These are phyloP conservation scores for Spodoptera picta DNA, from an alignment of 2,888 invertebrate species.

Conservation along the genomic window DNA sequence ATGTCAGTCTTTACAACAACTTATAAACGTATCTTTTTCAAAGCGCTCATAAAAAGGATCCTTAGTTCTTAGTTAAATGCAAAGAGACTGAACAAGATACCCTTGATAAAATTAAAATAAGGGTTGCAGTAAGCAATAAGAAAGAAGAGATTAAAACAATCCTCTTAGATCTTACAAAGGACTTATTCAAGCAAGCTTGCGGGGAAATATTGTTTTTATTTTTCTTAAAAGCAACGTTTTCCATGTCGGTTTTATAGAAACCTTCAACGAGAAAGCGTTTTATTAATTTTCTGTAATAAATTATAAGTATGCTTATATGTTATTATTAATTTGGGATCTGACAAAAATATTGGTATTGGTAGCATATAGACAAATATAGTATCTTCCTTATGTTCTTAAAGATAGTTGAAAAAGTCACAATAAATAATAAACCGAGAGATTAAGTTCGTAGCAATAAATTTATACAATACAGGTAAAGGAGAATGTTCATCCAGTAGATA, in stretches of 20 bases:
- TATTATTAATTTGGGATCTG: too few species aligned
- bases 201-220: background rate
- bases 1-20: conserved; percentile 20
- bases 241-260: background rate
- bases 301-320: too few species aligned
- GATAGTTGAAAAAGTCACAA: too few species aligned
- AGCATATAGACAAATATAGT: too few species aligned
- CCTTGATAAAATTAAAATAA: conserved; percentile 20
- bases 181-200: conserved; percentile 14
- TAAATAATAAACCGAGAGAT: too few species aligned
- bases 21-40: conserved; percentile 30
- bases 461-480: conserved; percentile 18
- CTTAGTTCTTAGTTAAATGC: conserved; percentile 20
- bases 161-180: conserved; percentile 11
- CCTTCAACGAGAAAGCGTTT: too few species aligned
- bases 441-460: too few species aligned
- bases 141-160: conserved; percentile 6
- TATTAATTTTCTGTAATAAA: too few species aligned
- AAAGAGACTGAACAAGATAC: conserved; percentile 18
- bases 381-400: too few species aligned
- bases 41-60: conserved; percentile 14
- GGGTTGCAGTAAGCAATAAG: conserved; percentile 13
- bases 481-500: conserved; percentile 32
- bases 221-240: background rate
- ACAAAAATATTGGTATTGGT: too few species aligned